Percentiles rank a stretch among this genome's conserved stretches.
Evolutionary conservation across 2,888 invertebrate species (phyloP).

Genomic region (Luperina nickerlii): DNA sequence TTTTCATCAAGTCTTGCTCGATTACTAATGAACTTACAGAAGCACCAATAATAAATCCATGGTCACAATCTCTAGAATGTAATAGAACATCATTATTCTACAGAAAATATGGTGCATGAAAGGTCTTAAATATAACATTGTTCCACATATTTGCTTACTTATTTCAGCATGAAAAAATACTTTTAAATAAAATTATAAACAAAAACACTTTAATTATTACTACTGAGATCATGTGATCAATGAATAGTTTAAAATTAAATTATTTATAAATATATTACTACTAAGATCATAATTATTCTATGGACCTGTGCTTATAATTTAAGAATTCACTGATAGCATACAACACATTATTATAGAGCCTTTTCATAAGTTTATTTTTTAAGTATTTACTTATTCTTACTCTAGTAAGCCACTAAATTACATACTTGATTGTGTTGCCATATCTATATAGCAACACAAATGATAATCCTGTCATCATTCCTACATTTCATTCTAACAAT

Average conservation of each 20-base stretch:
- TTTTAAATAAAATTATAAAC: background rate
- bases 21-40: background rate
- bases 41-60: background rate
- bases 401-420: too few relatives aligned
- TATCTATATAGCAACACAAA: slow-evolving; percentile 1
- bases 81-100: too few relatives aligned
- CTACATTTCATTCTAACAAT: slow-evolving; percentile 43
- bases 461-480: slow-evolving; percentile 58
- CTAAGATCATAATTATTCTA: too few relatives aligned
- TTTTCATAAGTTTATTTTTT: background rate
- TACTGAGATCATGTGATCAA: background rate
- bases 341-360: background rate
- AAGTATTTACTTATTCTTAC: background rate
- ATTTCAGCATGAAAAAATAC: background rate
- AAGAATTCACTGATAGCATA: background rate
- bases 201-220: background rate
- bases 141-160: background rate
- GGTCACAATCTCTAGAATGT: background rate
- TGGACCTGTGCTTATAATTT: background rate
- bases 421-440: too few relatives aligned
- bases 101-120: too few relatives aligned
- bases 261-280: too few relatives aligned
- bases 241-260: too few relatives aligned
- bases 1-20: background rate
- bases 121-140: background rate